phyloP scores from a whole-genome alignment of 2,113 vertebrate species.

The Indicator indicator region DNA sequence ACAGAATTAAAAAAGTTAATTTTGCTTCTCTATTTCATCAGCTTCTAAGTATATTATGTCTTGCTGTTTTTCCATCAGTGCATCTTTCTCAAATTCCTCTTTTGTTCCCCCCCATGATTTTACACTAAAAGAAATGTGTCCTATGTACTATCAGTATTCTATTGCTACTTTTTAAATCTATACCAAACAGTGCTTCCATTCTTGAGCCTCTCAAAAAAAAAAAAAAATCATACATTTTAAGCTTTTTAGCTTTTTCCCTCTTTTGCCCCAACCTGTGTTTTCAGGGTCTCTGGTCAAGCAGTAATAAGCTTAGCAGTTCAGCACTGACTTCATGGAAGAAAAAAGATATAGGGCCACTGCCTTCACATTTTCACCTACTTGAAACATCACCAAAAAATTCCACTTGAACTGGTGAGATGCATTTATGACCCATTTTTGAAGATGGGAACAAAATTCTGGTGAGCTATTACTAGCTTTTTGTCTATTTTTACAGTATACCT shows the following conservation, averaged over 20 bases:
- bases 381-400: neutral
- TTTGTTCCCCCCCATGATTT: neutral
- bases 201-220: neutral
- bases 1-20: constrained; percentile 40
- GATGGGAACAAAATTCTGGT: neutral
- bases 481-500: neutral
- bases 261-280: neutral
- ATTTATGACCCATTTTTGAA: constrained; percentile 6
- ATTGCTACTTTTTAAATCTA: neutral
- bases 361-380: neutral
- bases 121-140: neutral
- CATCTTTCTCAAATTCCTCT: neutral
- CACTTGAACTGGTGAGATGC: neutral
- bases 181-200: neutral
- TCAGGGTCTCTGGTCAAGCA: neutral
- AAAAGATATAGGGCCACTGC: neutral
- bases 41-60: neutral
- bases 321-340: rapidly evolving
- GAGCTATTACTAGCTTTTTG: neutral
- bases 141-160: rapidly evolving
- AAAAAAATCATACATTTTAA: neutral
- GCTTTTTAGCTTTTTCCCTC: neutral
- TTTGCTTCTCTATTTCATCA: constrained; percentile 25
- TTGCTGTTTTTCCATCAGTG: neutral
- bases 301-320: neutral